Conservation (phyloP, 2,888 invertebrate species). For the Mythimna impura region DNA sequence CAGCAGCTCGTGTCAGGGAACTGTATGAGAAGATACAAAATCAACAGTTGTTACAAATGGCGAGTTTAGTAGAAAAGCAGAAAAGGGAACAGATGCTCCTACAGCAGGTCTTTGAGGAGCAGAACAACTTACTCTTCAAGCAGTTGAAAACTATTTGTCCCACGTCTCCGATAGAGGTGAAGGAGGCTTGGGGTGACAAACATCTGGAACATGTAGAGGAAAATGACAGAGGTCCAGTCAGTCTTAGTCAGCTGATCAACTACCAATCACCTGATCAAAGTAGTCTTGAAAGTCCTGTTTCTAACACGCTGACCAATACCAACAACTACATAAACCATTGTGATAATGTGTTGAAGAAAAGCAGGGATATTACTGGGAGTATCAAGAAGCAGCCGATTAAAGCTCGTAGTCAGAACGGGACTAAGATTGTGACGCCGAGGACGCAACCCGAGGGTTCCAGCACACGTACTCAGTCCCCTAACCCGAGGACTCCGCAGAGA, state of each 20-base stretch:
- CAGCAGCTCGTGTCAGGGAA: slow-evolving; percentile 81
- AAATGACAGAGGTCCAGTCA: slow-evolving; percentile 81
- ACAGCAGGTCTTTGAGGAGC: slow-evolving; percentile 92
- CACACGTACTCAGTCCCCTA: slow-evolving; percentile 78
- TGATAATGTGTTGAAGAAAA: slow-evolving; percentile 80
- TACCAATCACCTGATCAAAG: slow-evolving; percentile 72
- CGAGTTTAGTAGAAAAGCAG: slow-evolving; percentile 91
- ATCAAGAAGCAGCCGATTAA: slow-evolving; percentile 74
- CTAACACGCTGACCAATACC: slow-evolving; percentile 79
- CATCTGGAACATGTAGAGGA: slow-evolving; percentile 54
- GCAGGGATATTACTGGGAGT: slow-evolving; percentile 79
- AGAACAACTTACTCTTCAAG: slow-evolving; percentile 91
- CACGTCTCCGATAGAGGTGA: slow-evolving; percentile 78
- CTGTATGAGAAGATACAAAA: slow-evolving; percentile 90
- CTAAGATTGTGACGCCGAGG: slow-evolving; percentile 61
- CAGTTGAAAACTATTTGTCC: slow-evolving; percentile 86
- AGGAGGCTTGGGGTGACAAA: slow-evolving; percentile 83
- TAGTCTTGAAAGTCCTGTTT: slow-evolving; percentile 69
- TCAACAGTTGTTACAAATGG: slow-evolving; percentile 92
- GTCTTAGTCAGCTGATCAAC: slow-evolving; percentile 84
- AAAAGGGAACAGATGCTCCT: slow-evolving; percentile 91
- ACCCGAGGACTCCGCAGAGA: slow-evolving; percentile 39
- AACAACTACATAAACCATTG: slow-evolving; percentile 81
- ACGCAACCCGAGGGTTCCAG: slow-evolving; percentile 69
- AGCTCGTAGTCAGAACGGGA: slow-evolving; percentile 58